Evolutionary conservation across 2,888 invertebrate species (phyloP), one percentile per base, ranked within the genome.

Genomic region (Sphaerophoria rueppellii): DNA sequence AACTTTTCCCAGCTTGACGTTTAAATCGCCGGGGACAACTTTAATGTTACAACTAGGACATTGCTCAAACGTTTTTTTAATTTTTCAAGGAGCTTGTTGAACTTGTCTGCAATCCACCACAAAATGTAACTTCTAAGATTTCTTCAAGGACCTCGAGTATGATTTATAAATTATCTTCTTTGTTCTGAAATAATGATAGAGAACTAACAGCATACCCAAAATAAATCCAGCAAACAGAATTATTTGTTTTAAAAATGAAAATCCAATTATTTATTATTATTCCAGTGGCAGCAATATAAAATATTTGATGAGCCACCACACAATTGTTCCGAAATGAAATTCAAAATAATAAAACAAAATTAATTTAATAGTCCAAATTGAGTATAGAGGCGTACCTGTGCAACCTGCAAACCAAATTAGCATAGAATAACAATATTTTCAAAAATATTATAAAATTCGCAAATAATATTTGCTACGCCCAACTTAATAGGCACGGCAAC

Each of bases 341-440:
- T 24, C 24, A 24, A 24, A 37, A n/a, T 50, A 52, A 58, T 40
- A 60, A 6, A 40, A 40, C 12, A 16, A 60, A 60, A 43, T 60
- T 60, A 14, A 60, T 60, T 43, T 60, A 24, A 24, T 43, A 24
- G 5, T 16, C 12, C 40, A 11, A 7, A 11, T 60, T 43, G 6
- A 43, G 40, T 24, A 1, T 60, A 1, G 58, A 43, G 9, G 12
- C 0, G 5, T 6, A 40, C 2, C 14, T 48, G 50, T 4, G 16
- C 5, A 24, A 24, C 16, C 58, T 37, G 1, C 52, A 24, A 9
- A 32, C 40, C 35, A 46, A 72, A 78, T 78, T 72, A 65, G 40
- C 57, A 57, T 78, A 34, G 34, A 71, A 58, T 43, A 71, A 71
- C 37, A 57, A 37, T 4, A 60, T 60, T 57, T 55, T 63, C 37